Evolutionary conservation across 2,888 invertebrate genomes (phyloP), one percentile per base, ranked within the genome.

Genomic region (Orthosia incerta): DNA sequence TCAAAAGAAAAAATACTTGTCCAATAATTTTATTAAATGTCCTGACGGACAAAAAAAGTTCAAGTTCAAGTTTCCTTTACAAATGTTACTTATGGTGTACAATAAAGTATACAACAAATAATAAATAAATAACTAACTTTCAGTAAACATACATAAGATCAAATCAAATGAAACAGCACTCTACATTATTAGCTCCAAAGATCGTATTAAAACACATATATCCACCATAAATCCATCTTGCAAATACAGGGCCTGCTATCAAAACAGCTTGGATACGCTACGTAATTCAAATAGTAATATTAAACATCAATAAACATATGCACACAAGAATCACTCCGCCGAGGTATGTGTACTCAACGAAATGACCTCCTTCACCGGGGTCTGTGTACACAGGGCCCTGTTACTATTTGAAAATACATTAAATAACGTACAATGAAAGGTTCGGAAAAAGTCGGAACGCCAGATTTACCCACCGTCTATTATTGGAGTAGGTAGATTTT

Each of bases 241-340:
- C 65, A 71, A 74, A 77, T 61, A 64, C 45, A 76, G 53, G 53
- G 11, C 16, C 53, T 60, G 66, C 55, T 76, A 63, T 60, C 59
- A 74, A 74, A 75, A 81, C 66, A 67, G 50, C 31, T 69, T 53
- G 39, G 55, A 66, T 65, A 74, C 61, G 59, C 5, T 57, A 51
- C 61, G n/a, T 53, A 72, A 76, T 67, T 80, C 79, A 81, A 83
- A 83, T 70, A 79, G 68, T 75, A 81, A 83, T 81, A 85, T 71
- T 71, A 71, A 81, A 83, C 71, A 76, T 75, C 66, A 83, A 83
- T 77, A 81, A 77, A 71, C 23, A 73, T 82, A 74, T 74, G 62
- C 82, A 80, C 59, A 82, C 77, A 76, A 69, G 57, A 78, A 76
- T 76, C 71, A 46, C 61, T 71, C 23, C 50, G 72, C 64, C 72